Evolutionary conservation across 2,113 vertebrate genomes (phyloP).

Genomic region (Callospermophilus lateralis): DNA sequence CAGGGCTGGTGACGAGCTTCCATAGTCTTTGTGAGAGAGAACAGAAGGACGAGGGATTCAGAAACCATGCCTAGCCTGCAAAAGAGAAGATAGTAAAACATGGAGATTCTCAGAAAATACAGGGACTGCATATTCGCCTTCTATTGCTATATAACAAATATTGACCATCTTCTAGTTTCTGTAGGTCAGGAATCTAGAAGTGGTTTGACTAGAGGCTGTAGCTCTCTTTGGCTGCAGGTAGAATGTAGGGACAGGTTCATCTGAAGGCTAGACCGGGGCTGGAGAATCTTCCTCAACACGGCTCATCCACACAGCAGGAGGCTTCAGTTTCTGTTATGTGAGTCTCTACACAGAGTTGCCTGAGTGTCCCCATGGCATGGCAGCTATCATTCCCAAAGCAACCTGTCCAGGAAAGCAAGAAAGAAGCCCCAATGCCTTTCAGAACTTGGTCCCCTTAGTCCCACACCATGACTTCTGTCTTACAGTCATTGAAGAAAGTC

Average conservation of each 20-base stretch:
- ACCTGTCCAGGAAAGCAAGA: not conserved
- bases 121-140: not conserved
- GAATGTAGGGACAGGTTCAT: not conserved
- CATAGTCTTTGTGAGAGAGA: not conserved
- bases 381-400: not conserved
- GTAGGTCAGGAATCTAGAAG: not conserved
- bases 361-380: not conserved
- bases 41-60: not conserved
- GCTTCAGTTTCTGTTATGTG: not conserved
- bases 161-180: not conserved
- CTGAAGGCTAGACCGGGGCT: not conserved
- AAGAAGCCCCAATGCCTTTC: not conserved
- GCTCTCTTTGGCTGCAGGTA: not conserved
- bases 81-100: not conserved
- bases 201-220: not conserved
- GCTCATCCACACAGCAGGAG: not conserved
- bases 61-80: conserved; percentile 3
- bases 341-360: not conserved
- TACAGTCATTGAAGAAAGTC: not conserved
- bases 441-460: not conserved
- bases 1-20: not conserved
- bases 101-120: not conserved
- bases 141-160: not conserved
- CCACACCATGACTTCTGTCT: not conserved
- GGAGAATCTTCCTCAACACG: not conserved